Percentiles rank a stretch among this genome's conserved stretches.
Evolutionary conservation across 2,888 invertebrate genomes (phyloP).

Genomic region (Deilephila elpenor): DNA sequence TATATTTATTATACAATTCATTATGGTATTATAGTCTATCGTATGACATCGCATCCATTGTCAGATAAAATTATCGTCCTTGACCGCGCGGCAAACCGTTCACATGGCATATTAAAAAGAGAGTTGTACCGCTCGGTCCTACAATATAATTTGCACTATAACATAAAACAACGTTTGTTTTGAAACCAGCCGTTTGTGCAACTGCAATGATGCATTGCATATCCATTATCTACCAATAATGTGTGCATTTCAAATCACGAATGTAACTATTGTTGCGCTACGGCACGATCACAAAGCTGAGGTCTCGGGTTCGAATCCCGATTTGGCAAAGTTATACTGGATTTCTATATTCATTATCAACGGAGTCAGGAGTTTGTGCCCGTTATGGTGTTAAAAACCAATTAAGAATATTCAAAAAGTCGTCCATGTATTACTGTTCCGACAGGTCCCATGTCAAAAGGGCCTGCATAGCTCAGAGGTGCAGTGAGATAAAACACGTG

Average conservation of each 20-base stretch:
- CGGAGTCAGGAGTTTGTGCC: no score
- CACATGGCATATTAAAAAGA: constrained; percentile 12
- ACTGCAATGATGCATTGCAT: constrained; percentile 16
- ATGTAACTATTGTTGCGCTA: neutral
- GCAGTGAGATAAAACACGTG: neutral
- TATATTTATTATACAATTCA: no score
- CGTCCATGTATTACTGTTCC: neutral
- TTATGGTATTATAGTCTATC: no score
- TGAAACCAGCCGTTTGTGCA: constrained; percentile 15
- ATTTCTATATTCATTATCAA: no score
- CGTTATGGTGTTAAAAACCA: no score
- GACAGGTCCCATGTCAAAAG: neutral
- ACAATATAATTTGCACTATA: constrained; percentile 1
- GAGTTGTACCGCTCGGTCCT: neutral
- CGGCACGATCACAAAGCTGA: no score
- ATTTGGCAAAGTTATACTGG: no score
- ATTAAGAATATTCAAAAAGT: neutral
- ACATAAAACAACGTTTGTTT: neutral
- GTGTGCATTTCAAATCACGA: neutral
- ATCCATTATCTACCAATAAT: neutral
- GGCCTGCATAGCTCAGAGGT: neutral
- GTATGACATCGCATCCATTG: neutral
- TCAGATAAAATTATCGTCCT: neutral
- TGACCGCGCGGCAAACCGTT: neutral
- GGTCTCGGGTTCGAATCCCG: no score